Base-by-base conservation (phyloP, 2,113 vertebrate genomes). In the Gallinago paraguaiae region DNA sequence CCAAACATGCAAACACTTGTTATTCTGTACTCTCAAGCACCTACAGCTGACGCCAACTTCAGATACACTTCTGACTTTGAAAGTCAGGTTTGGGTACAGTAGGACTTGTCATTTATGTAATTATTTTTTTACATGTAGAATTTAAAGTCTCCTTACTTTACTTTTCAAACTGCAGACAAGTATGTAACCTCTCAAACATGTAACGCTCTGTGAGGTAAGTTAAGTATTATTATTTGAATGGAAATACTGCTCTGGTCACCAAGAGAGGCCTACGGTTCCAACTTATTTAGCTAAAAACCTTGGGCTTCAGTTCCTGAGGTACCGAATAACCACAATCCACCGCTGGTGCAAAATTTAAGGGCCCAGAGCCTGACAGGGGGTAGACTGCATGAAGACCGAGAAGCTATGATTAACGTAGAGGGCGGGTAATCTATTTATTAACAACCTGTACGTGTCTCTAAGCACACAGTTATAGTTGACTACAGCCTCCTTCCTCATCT, bases 111-210 rank as follows among this genome's bases (percentile, higher is more conserved):
- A 86, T 35, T 82, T 39, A 63, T 0, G 1, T 16, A 45, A 48
- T 35, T 45, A 67, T 11, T 65, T 82, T 79, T 74, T 43, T 28
- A 25, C 6, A 33, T 4, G 7, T 6, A 85, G 10, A 80, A 92
- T 41, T 75, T 35, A 17, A 77, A 81, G n/a, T n/a, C 30, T 81
- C 35, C 39, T 61, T 65, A 35, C 50, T 67, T 65, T 87, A 70
- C n/a, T 78, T 90, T 75, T 25, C 60, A 91, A 90, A 33, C 39
- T 57, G 37, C 48, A 86, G 45, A 68, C 43, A 77, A 70, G 87
- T 10, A 81, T 0, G 5, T 24, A 71, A 86, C 13, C 5, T 30
- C 37, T n/a, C 25, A 46, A 74, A 64, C 7, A 23, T 10, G 10
- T 28, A 65, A 50, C 0, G 8, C 17, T 72, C 41, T 1, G 3